Base-by-base conservation (phyloP, 92 coral and sea anemone genomes). In the Siderastrea siderea region DNA sequence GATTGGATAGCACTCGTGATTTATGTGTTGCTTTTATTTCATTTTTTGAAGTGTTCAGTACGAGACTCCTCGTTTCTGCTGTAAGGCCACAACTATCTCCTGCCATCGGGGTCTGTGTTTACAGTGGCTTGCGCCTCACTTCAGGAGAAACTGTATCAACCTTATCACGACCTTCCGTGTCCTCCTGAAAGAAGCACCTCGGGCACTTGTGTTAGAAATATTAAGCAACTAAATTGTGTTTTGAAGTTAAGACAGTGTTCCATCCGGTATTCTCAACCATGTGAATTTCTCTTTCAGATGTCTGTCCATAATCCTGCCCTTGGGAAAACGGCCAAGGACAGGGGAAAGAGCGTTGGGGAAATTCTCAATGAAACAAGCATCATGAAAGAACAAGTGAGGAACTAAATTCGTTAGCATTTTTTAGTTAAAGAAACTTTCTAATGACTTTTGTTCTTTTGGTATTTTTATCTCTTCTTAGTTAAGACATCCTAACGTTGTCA, bases 321-420 rank as follows among this genome's bases (percentile, higher is more conserved):
- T 43, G 99, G 99, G 66, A 97, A 97, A 84, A 97, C 99, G 45
- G 94, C 98, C 44, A 96, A 94, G 83, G 99, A 97, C 66, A 88
- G 99, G 75, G 96, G 98, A 75, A 93, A 95, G 80, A 97, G 99
- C 72, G 83, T 91, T 10, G 99, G 99, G 3, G 98, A 95, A 77
- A 97, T 97, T 38, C 93, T 97, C 8, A 96, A 95, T 65, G 99
- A 97, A 89, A 94, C 98, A 6, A 89, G 95, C 47, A 96, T 97
- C 74, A 92, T 97, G 98, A 97, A 95, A 74, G 98, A 97, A 81
- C 98, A 97, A 98, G 77, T 49, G 13, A 7, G 17, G n/a, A 47
- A 43, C 16, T 62, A 17, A 7, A 4, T 17, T 7, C 47, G 12
- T 7, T 2, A 19, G 45, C 58, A 74, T 74, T 54, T 3, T 51